phyloP scores from a whole-genome alignment of 2,888 invertebrate genomes.

The Hemicrepidius hirtus region DNA sequence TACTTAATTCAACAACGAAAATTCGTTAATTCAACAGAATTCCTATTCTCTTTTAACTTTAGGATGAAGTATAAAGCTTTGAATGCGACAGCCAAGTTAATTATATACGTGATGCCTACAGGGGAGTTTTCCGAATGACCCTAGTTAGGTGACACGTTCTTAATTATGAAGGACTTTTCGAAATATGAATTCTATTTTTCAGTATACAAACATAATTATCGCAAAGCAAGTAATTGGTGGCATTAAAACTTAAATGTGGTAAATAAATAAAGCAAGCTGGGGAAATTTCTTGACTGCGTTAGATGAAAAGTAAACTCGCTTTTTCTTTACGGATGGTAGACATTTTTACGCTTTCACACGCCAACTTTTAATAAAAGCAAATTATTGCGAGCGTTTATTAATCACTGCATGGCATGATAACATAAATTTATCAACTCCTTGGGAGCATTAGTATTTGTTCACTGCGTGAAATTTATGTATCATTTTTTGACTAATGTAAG shows the following conservation, averaged over 20 bases:
- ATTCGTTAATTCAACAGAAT: neutral
- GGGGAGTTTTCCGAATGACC: neutral
- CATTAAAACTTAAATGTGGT: too few relatives aligned
- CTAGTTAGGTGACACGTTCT: neutral
- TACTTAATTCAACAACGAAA: too few relatives aligned
- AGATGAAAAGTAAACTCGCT: neutral
- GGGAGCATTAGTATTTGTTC: neutral
- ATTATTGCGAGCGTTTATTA: neutral
- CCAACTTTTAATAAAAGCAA: neutral
- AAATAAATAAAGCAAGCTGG: too few relatives aligned
- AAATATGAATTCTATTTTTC: too few relatives aligned
- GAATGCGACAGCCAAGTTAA: neutral
- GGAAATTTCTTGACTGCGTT: too few relatives aligned
- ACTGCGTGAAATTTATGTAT: too few relatives aligned
- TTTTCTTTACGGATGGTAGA: neutral
- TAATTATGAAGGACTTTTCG: neutral
- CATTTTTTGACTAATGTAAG: too few relatives aligned
- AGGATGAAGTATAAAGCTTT: neutral
- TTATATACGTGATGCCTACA: constrained; percentile 8
- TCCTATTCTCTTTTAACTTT: neutral
- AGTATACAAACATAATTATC: too few relatives aligned
- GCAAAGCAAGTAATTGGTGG: too few relatives aligned
- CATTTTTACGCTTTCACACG: neutral
- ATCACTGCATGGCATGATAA: constrained; percentile 10
- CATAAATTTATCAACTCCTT: neutral